phyloP scores from a whole-genome alignment of 2,888 invertebrate species.

The Petrophora chlorosata region DNA sequence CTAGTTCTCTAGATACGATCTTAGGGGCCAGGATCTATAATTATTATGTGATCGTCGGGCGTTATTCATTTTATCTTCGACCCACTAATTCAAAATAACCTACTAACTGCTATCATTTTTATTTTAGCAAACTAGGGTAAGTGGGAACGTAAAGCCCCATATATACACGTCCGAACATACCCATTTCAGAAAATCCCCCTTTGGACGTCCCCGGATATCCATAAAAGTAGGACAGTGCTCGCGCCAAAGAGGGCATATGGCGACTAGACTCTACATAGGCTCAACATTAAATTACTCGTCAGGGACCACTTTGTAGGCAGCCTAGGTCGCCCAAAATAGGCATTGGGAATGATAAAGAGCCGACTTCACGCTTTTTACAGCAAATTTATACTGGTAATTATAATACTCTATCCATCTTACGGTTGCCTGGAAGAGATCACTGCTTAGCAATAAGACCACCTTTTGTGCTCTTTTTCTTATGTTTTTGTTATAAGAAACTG shows the following conservation, averaged over 20 bases:
- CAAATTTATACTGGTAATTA: too few relatives aligned
- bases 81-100: not conserved
- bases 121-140: not conserved
- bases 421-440: too few relatives aligned
- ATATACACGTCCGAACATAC: constrained; percentile 13
- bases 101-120: not conserved
- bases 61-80: too few relatives aligned
- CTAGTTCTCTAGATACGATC: too few relatives aligned
- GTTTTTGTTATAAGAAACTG: too few relatives aligned
- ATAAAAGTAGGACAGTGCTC: constrained; percentile 21
- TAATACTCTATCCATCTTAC: too few relatives aligned
- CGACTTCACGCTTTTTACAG: not conserved
- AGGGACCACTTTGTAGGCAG: constrained; percentile 13
- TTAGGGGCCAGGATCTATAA: too few relatives aligned
- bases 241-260: constrained; percentile 3
- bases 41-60: too few relatives aligned
- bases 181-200: constrained; percentile 14
- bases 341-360: not conserved
- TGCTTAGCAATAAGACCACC: too few relatives aligned
- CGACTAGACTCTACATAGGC: constrained; percentile 8
- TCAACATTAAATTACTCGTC: constrained; percentile 14
- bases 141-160: constrained; percentile 2
- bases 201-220: constrained; percentile 13
- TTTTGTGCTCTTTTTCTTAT: too few relatives aligned
- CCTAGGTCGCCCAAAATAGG: not conserved